These are phyloP conservation scores for Phortica okadai DNA, from an alignment of 2,888 invertebrate genomes.

Conservation along the genomic window DNA sequence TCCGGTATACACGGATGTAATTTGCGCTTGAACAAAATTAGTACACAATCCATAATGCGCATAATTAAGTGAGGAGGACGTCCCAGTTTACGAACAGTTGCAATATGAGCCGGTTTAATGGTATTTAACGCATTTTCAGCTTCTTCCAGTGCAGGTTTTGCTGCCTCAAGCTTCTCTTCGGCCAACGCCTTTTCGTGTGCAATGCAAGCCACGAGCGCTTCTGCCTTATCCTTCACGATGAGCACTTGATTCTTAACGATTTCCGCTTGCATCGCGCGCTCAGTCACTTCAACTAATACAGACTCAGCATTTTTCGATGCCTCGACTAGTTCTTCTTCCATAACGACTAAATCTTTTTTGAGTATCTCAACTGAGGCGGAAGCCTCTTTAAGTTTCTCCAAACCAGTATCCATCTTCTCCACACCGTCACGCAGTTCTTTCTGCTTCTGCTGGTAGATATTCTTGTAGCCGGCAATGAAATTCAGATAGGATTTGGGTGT, in stretches of 20 bases:
- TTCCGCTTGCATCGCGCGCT: constrained; percentile 96
- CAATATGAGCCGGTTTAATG: constrained; percentile 97
- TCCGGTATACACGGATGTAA: constrained; percentile 90
- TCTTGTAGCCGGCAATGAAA: constrained; percentile 96
- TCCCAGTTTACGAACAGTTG: constrained; percentile 94
- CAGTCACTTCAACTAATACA: constrained; percentile 92
- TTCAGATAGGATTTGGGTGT: constrained; percentile 98
- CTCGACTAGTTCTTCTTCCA: constrained; percentile 94
- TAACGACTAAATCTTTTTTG: constrained; percentile 93
- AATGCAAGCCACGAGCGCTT: constrained; percentile 89
- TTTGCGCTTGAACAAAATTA: constrained; percentile 93
- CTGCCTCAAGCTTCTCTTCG: constrained; percentile 94
- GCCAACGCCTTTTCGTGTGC: constrained; percentile 93
- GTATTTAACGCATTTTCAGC: constrained; percentile 96
- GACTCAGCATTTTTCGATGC: constrained; percentile 95
- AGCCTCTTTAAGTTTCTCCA: constrained; percentile 96
- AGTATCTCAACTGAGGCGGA: constrained; percentile 94
- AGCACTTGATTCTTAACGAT: constrained; percentile 96
- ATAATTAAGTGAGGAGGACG: constrained; percentile 97
- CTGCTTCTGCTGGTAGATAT: constrained; percentile 92
- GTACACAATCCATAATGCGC: constrained; percentile 98
- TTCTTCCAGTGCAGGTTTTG: constrained; percentile 95
- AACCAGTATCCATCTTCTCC: constrained; percentile 94
- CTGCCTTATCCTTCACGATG: constrained; percentile 96
- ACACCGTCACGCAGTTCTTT: constrained; percentile 93